Percentiles rank a stretch among this genome's conserved stretches.
phyloP scores from a whole-genome alignment of 2,888 invertebrate genomes.

The Sympetrum striolatum region DNA sequence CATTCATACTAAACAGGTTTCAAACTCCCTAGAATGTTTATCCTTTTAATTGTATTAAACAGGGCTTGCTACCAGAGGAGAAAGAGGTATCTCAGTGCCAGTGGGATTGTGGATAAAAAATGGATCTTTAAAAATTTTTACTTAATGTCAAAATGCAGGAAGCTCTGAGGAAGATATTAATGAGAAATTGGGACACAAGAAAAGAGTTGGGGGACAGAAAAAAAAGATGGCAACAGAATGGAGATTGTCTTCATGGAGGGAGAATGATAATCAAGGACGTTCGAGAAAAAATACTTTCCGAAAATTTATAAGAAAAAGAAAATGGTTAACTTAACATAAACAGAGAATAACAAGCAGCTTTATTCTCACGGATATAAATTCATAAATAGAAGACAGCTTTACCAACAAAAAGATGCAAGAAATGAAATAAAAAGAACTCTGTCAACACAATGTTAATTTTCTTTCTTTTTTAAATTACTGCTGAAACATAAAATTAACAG shows the following conservation, averaged over 20 bases:
- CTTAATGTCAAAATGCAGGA: background rate
- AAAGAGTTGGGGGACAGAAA: background rate
- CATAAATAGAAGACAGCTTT: constrained; percentile 35
- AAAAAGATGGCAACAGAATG: background rate
- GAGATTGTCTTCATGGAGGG: constrained; percentile 31
- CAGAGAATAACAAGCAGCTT: background rate
- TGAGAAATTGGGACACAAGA: background rate
- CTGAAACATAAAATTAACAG: constrained; percentile 42
- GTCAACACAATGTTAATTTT: constrained; percentile 17
- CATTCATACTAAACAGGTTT: constrained; percentile 39
- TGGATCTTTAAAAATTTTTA: constrained; percentile 3
- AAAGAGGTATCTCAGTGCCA: constrained; percentile 31
- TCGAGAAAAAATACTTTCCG: background rate
- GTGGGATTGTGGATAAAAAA: constrained; percentile 21
- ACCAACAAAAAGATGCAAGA: background rate
- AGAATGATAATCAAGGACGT: background rate
- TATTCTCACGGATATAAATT: background rate
- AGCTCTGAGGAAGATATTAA: constrained; percentile 20
- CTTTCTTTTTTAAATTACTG: background rate
- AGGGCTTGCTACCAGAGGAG: background rate
- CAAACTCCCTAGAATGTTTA: constrained; percentile 34
- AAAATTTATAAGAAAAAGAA: background rate
- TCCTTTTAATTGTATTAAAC: constrained; percentile 6
- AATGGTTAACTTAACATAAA: constrained; percentile 22
- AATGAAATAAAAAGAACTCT: background rate